Evolutionary conservation across 2,113 vertebrate genomes (phyloP).

Genomic region (Pleuronectes platessa): DNA sequence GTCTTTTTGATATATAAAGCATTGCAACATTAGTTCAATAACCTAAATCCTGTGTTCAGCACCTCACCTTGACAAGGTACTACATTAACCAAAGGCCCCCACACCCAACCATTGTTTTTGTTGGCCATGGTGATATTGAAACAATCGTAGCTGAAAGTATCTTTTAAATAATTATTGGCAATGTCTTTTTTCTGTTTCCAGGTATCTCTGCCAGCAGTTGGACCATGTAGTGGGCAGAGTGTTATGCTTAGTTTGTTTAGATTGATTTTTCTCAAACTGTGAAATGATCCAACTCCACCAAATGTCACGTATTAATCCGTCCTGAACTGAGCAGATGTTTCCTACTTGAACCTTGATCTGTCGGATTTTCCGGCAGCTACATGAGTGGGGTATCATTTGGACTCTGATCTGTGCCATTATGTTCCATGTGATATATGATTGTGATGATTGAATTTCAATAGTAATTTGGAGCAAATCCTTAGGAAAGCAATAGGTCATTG

Average conservation of each 20-base stretch:
- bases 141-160: too few species aligned
- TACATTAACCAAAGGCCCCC: too few species aligned
- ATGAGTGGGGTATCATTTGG: neutral
- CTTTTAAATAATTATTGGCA: too few species aligned
- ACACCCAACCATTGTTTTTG: too few species aligned
- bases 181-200: neutral
- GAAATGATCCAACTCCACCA: neutral
- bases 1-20: too few species aligned
- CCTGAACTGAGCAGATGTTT: neutral
- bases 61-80: too few species aligned
- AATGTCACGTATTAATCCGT: neutral
- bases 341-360: neutral
- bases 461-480: neutral
- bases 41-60: too few species aligned
- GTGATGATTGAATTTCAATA: neutral
- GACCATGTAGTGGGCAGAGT: neutral
- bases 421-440: slow-evolving; percentile 13
- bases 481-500: slow-evolving; percentile 1
- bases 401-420: neutral
- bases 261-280: neutral
- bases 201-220: neutral
- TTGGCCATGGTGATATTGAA: too few species aligned
- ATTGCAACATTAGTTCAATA: too few species aligned
- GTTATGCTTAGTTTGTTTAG: neutral
- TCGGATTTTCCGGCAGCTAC: neutral